Base-by-base conservation (phyloP, 2,797 vertebrate genomes). In the Sphenopsis melanotis region DNA sequence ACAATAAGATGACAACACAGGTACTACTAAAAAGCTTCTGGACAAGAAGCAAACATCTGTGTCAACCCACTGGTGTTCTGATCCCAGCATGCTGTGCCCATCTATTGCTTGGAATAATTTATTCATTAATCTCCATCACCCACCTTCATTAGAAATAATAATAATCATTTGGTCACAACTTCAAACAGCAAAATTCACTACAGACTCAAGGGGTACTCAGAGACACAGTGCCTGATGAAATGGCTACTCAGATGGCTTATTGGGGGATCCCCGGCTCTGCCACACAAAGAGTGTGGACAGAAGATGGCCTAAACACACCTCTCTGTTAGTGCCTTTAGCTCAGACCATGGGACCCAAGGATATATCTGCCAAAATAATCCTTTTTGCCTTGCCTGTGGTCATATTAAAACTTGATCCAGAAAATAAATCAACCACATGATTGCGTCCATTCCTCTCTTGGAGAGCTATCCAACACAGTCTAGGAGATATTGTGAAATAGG, bases 351-450 rank as follows among this genome's bases (percentile, higher is more conserved):
- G 57, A 92, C 68, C 10, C 75, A 81, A 87, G 34, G 37, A 75
- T 29, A 44, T 20, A 85, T 30, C 83, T 92, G 87, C 84, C 93
- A 93, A 95, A 95, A 91, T 23, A 96, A 85, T 77, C 64, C 76
- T 92, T 84, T 87, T 71, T 87, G 60, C 30, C 30, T 47, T 3
- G 22, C 49, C 79, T 89, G 49, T 18, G 50, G 71, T 42, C 60
- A 87, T 42, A 61, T 14, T 81, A 87, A 85, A 82, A 82, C 49
- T 66, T 66, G 42, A 89, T 71, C 81, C 94, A 95, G 75, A 94
- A 95, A 95, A 84, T 77, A 93, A 93, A 79, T 69, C 89, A 95
- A 95, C 59, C 83, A 85, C 78, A 94, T 78, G 81, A 90, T 61
- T 94, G 60, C 53, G 92, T 87, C 75, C 56, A 84, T 90, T 90